phyloP scores from a whole-genome alignment of 2,797 vertebrate species.

The Girardinus metallicus region DNA sequence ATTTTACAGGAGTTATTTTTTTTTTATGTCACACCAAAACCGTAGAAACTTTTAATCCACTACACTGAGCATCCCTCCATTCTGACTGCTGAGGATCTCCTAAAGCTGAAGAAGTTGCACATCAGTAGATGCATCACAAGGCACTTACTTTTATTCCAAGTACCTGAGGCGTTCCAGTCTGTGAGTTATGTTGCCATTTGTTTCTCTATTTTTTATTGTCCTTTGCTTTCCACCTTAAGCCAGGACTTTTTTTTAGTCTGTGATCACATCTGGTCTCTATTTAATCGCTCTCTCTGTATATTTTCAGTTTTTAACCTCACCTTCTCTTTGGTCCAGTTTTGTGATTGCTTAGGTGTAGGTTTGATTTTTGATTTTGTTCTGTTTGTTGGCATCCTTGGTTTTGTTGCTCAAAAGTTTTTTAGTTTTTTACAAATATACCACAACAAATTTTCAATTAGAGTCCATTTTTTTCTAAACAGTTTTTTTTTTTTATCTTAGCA shows the following conservation, averaged over 20 bases:
- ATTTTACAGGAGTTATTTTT: constrained; percentile 46
- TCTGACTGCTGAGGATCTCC: not conserved
- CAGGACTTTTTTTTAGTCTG: too few species aligned
- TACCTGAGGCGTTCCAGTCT: not conserved
- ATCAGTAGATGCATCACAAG: not conserved
- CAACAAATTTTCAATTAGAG: not conserved
- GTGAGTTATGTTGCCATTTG: not conserved
- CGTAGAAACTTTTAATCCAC: constrained; percentile 15
- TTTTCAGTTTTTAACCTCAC: not conserved
- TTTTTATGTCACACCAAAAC: constrained; percentile 26
- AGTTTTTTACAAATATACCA: not conserved
- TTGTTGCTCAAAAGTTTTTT: not conserved
- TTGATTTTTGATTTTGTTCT: too few species aligned
- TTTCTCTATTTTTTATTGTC: too few species aligned
- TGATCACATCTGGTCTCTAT: too few species aligned
- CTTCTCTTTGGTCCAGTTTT: not conserved
- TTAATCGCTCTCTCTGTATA: not conserved
- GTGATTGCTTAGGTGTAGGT: not conserved
- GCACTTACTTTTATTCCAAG: not conserved
- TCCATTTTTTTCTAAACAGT: not conserved
- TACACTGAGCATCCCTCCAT: constrained; percentile 5
- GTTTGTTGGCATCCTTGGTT: not conserved
- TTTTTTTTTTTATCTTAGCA: not conserved
- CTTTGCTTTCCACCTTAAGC: too few species aligned
- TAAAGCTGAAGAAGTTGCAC: not conserved